Percentiles rank a stretch among this genome's conserved stretches.
Conservation (phyloP, 2,797 vertebrate species). For the Perodicticus potto region DNA sequence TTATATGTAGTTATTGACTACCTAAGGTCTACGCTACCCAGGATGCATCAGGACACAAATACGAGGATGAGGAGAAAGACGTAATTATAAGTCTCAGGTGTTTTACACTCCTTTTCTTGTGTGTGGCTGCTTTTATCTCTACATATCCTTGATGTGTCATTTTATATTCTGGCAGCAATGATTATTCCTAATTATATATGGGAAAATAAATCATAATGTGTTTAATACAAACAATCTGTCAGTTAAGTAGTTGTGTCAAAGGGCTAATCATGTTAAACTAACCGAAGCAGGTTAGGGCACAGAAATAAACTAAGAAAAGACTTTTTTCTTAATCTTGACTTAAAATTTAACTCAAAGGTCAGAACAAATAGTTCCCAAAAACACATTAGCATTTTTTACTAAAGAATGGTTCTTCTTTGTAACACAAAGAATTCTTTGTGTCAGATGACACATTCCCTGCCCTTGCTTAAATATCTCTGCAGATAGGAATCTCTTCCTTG, state of each 20-base stretch:
- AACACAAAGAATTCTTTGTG: neutral
- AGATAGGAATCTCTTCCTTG: neutral
- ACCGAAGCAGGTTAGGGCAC: constrained; percentile 3
- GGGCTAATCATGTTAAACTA: constrained; percentile 68
- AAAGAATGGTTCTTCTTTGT: neutral
- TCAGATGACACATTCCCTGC: neutral
- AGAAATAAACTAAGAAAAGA: constrained; percentile 28
- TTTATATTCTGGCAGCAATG: constrained; percentile 70
- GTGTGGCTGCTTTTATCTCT: constrained; percentile 68
- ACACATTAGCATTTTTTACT: neutral
- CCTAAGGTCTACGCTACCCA: neutral
- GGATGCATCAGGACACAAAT: constrained; percentile 37
- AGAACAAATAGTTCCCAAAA: constrained; percentile 21
- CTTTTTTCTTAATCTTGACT: constrained; percentile 46
- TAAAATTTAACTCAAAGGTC: constrained; percentile 45
- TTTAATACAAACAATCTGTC: constrained; percentile 76
- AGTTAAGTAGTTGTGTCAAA: constrained; percentile 54
- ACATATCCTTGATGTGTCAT: constrained; percentile 55
- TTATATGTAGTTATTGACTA: constrained; percentile 39
- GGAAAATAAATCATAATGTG: constrained; percentile 74
- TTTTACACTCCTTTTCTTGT: constrained; percentile 32
- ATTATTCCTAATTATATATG: constrained; percentile 74
- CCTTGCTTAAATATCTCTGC: neutral
- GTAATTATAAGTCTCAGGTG: constrained; percentile 67
- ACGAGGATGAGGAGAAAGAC: neutral